Base-by-base conservation (phyloP, 1,140 invertebrate genomes). In the Cyrtorhinus lividipennis region DNA sequence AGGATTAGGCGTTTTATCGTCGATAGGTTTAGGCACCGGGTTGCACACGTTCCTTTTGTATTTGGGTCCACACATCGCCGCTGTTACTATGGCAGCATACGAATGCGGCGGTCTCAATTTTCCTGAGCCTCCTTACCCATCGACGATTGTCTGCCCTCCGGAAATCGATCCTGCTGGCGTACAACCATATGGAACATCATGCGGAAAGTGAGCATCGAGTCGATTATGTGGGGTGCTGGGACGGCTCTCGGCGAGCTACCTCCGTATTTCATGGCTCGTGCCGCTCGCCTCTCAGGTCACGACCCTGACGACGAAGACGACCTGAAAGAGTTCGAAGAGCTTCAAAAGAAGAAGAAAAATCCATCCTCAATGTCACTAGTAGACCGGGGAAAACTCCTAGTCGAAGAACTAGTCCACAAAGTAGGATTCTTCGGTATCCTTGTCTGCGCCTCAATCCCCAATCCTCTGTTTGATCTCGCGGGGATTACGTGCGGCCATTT, bases 401-500 rank as follows among this genome's bases (percentile, higher is more conserved):
- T 98, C 67, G 92, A 98, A 74, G 87, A 90, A 67, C 76, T 99
- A 57, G 93, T 99, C 1, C 88, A 97, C 71, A 85, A 83, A 72
- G 90, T 98, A 57, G 96, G 97, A 23, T 99, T 99, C 76, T 85
- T 93, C 67, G 96, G 96, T 24, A 99, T 99, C 67, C 75, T 99
- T 63, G 87, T 93, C 1, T 99, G 95, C 79, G 97, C 96, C 48
- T 96, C 93, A 64, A 88, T 98, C 73, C 97, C 97, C n/a, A 99
- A 99, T 80, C 97, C 97, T 0, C 73, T 99, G 60, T 99, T 99
- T 75, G 97, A 99, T 74, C 77, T 99, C 69, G 97, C 97, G 60
- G 97, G 96, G 0, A 90, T 99, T 18, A 98, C 94, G 0, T 99
- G 96, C 76, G 97, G 97, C 10, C 95, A 99, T 76, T 99, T 97